These are phyloP conservation scores for Trachelus troglodyta DNA, from an alignment of 2,888 invertebrate genomes.

Conservation along the genomic window DNA sequence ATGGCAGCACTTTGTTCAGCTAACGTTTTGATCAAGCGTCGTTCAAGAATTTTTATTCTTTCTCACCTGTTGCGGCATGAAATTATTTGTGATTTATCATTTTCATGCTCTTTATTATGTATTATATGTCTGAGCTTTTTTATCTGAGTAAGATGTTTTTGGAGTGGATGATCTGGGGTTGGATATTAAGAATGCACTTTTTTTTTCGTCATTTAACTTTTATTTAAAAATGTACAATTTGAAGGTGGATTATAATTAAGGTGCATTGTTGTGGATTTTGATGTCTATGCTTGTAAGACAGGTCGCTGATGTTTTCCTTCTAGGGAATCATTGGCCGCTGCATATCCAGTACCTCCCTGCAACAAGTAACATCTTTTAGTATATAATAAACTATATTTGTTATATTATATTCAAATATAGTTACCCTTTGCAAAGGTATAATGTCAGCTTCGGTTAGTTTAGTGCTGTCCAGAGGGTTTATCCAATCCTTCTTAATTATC, in stretches of 20 bases:
- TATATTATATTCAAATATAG: background rate
- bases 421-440: slow-evolving; percentile 87
- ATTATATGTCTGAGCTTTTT: background rate
- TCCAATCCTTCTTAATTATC: slow-evolving; percentile 95
- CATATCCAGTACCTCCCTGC: slow-evolving; percentile 95
- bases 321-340: slow-evolving; percentile 85
- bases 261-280: background rate
- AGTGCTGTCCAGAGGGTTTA: slow-evolving; percentile 90
- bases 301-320: slow-evolving; percentile 87
- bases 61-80: background rate
- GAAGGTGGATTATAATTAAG: background rate
- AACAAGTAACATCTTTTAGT: slow-evolving; percentile 46
- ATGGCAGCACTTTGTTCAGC: slow-evolving; percentile 32
- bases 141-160: background rate
- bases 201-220: background rate
- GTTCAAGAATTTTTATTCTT: background rate
- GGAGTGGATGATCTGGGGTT: background rate
- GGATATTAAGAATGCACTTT: background rate
- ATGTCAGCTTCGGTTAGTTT: slow-evolving; percentile 91
- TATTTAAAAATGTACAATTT: background rate
- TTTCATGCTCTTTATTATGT: background rate
- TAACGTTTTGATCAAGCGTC: background rate
- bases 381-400: slow-evolving; percentile 8
- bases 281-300: slow-evolving; percentile 80
- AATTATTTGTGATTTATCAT: background rate